phyloP scores from a whole-genome alignment of 2,888 invertebrate genomes.

The Melolontha melolontha region DNA sequence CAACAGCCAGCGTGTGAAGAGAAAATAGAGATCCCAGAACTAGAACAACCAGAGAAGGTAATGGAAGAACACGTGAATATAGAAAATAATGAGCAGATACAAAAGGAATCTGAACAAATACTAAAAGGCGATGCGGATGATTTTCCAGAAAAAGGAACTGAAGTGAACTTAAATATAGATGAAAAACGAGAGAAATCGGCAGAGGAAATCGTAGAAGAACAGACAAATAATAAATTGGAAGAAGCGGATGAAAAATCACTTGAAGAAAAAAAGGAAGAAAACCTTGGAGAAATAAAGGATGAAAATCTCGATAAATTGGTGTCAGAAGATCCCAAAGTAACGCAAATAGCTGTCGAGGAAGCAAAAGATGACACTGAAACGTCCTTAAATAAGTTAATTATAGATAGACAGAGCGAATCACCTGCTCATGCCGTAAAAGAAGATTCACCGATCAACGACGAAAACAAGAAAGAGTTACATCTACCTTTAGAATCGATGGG shows the following conservation, averaged over 20 bases:
- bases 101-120: background rate
- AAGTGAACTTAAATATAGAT: too few species aligned
- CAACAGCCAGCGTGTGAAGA: background rate
- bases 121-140: background rate
- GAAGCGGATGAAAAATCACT: constrained; percentile 14
- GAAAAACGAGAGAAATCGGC: background rate
- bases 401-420: too few species aligned
- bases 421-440: too few species aligned
- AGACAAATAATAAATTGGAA: constrained; percentile 11
- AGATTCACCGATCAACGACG: background rate
- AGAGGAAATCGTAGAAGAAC: constrained; percentile 26
- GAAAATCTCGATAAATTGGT: background rate
- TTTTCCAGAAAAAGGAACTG: too few species aligned
- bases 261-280: constrained; percentile 5
- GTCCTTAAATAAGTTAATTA: too few species aligned
- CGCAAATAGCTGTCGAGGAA: too few species aligned
- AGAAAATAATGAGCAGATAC: too few species aligned
- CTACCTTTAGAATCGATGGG: constrained; percentile 19
- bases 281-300: constrained; percentile 13
- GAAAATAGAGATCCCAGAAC: background rate
- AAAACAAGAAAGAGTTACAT: constrained; percentile 14
- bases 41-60: background rate
- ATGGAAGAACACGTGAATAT: background rate
- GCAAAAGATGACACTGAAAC: too few species aligned
- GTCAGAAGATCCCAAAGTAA: background rate